Percentiles rank a stretch among this genome's conserved stretches.
These are phyloP conservation scores for Boleophthalmus pectinirostris DNA, from an alignment of 2,113 vertebrate genomes.

Conservation along the genomic window DNA sequence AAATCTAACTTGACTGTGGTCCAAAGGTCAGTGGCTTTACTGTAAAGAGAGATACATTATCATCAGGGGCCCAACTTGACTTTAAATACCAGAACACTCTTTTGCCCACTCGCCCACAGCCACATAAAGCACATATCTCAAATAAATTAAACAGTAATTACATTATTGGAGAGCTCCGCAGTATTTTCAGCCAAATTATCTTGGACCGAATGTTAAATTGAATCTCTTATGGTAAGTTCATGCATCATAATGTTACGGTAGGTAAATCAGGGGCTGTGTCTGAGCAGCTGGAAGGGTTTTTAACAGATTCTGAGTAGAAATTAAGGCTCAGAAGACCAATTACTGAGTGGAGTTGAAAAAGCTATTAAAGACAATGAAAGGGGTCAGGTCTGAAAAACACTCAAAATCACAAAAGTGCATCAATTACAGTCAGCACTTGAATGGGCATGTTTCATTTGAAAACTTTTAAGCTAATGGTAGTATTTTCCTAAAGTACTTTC, in stretches of 20 bases:
- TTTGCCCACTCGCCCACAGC: not conserved
- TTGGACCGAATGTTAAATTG: slow-evolving; percentile 5
- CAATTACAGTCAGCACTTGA: too few species aligned
- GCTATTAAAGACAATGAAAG: not conserved
- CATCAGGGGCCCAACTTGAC: slow-evolving; percentile 4
- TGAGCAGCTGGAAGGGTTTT: not conserved
- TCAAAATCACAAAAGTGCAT: too few species aligned
- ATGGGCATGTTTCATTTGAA: too few species aligned
- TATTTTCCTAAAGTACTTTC: too few species aligned
- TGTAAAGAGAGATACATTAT: slow-evolving; percentile 26
- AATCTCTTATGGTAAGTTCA: slow-evolving; percentile 5
- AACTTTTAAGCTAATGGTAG: too few species aligned
- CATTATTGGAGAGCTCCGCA: slow-evolving; percentile 12
- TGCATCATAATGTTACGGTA: slow-evolving; percentile 2
- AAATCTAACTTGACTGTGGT: slow-evolving; percentile 35
- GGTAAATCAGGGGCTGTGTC: not conserved
- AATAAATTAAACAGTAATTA: slow-evolving; percentile 28
- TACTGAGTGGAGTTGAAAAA: not conserved
- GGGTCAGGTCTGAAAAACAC: too few species aligned
- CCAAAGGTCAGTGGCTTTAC: slow-evolving; percentile 27
- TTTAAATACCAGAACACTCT: slow-evolving; percentile 11
- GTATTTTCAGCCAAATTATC: slow-evolving; percentile 4
- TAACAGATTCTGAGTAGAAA: not conserved
- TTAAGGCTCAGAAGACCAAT: not conserved
- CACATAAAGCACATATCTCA: slow-evolving; percentile 7